Base-by-base conservation (phyloP, 2,888 invertebrate species). In the Penaeus monodon region DNA sequence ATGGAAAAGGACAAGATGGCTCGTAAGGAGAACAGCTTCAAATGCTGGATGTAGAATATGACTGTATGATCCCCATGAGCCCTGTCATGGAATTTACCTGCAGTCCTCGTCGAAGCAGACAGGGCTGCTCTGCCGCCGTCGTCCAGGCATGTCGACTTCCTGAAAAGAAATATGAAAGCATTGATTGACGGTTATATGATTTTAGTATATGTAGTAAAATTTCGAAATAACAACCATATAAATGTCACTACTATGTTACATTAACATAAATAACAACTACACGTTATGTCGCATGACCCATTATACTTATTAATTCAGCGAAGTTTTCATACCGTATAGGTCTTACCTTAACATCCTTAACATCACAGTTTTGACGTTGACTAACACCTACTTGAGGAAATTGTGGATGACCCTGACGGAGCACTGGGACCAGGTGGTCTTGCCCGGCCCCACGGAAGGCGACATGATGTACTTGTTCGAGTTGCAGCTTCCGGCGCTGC, bases 351-450 rank as follows among this genome's bases (percentile, higher is more conserved):
- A 76, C 22, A n/a, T 10, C 2, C 24, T 10, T 24, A 22, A n/a
- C 6, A 24, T 2, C n/a, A 49, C 65, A 33, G 44, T 20, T 90
- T 44, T 38, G 38, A 66, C 14, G 44, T 22, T 14, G 22, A n/a
- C 10, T 57, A n/a, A 70, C 24, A 57, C 79, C 74, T 66, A 86
- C 86, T 78, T 81, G 70, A 84, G 80, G 49, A 83, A 85, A 4
- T n/a, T 90, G 29, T 91, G 91, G 14, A 92, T 90, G 86, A 92
- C 92, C 38, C 91, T 90, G 24, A 91, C 91, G 63, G 91, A 89
- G 90, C 92, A 92, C 24, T 90, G 77, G 10, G 92, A 92, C 92
- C 92, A 92, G 17, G 88, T 92, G 0, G 92, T 92, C 89, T 92
- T 92, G 17, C 92, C 92, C 12, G 92, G 87, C 92, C 92, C 92